A percentile compares a stretch with the other conserved stretches of the same genome.
These are phyloP conservation scores for Malacosoma neustria DNA, from an alignment of 2,888 invertebrate genomes.

Conservation along the genomic window DNA sequence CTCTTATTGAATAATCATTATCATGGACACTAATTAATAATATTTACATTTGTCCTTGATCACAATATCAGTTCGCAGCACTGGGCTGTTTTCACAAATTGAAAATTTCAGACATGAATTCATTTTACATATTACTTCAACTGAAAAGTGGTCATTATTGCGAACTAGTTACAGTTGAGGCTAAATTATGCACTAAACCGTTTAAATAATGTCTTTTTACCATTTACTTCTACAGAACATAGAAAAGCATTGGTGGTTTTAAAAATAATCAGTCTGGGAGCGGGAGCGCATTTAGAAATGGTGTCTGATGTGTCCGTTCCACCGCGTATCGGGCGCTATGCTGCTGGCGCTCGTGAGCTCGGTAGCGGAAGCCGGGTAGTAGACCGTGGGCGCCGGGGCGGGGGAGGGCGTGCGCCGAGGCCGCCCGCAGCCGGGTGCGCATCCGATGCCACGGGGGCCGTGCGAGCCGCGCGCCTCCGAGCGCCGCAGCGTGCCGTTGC, in stretches of 20 bases:
- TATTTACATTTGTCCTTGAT: neutral
- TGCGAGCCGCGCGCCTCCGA: slow-evolving; percentile 29
- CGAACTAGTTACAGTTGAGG: too few relatives aligned
- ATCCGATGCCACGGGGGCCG: slow-evolving; percentile 10
- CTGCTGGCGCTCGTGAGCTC: slow-evolving; percentile 17
- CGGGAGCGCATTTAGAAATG: slow-evolving; percentile 33
- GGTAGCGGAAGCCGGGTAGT: slow-evolving; percentile 15
- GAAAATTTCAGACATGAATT: neutral
- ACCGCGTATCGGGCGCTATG: slow-evolving; percentile 20
- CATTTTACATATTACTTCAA: too few relatives aligned
- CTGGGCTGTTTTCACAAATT: neutral
- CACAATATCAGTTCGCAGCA: neutral
- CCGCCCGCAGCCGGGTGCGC: slow-evolving; percentile 16
- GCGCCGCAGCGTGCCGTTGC: slow-evolving; percentile 55
- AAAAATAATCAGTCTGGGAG: too few relatives aligned
- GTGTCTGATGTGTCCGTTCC: slow-evolving; percentile 35
- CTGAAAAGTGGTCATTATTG: too few relatives aligned
- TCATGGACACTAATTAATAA: neutral
- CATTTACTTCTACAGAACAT: too few relatives aligned
- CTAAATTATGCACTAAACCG: too few relatives aligned
- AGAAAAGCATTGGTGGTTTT: too few relatives aligned
- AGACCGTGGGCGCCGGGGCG: slow-evolving; percentile 19
- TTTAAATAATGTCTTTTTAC: too few relatives aligned
- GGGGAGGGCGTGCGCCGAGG: slow-evolving; percentile 32
- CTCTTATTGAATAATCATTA: neutral